A percentile compares a stretch with the other conserved stretches of the same genome.
Conservation (phyloP, 2,888 invertebrate species). For the Trichacis sp. region DNA sequence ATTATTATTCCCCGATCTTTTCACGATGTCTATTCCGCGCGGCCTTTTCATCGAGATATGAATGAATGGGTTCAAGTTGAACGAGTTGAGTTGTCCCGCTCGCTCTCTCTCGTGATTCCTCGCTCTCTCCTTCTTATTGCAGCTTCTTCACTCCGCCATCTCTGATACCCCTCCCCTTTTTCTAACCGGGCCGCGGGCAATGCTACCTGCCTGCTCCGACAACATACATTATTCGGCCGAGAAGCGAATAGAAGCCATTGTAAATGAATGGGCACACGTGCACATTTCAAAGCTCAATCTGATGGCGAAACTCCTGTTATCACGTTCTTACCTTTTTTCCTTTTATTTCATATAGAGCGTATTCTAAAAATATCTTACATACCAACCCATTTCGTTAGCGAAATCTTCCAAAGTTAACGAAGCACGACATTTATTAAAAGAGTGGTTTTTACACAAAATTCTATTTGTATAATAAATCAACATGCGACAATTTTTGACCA, state of each 20-base stretch:
- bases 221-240: constrained; percentile 32
- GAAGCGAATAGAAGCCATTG: constrained; percentile 27
- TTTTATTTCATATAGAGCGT: not conserved
- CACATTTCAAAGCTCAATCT: constrained; percentile 20
- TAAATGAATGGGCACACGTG: constrained; percentile 32
- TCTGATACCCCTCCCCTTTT: constrained; percentile 20
- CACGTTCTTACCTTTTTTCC: not conserved
- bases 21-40: constrained; percentile 62
- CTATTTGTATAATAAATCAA: no score
- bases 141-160: constrained; percentile 34
- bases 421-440: no score
- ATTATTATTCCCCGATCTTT: constrained; percentile 67
- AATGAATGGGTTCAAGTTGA: constrained; percentile 58
- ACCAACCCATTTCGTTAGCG: no score
- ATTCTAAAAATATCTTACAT: not conserved
- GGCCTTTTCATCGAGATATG: constrained; percentile 66
- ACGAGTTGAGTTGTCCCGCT: constrained; percentile 67
- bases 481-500: no score
- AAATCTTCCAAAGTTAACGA: no score
- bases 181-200: constrained; percentile 20
- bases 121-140: constrained; percentile 44
- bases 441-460: no score
- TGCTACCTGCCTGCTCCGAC: constrained; percentile 31
- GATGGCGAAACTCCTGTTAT: constrained; percentile 1
- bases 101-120: constrained; percentile 52